Evolutionary conservation across 1,140 invertebrate species (phyloP), one percentile per base, ranked within the genome.

Genomic region (Musca domestica): DNA sequence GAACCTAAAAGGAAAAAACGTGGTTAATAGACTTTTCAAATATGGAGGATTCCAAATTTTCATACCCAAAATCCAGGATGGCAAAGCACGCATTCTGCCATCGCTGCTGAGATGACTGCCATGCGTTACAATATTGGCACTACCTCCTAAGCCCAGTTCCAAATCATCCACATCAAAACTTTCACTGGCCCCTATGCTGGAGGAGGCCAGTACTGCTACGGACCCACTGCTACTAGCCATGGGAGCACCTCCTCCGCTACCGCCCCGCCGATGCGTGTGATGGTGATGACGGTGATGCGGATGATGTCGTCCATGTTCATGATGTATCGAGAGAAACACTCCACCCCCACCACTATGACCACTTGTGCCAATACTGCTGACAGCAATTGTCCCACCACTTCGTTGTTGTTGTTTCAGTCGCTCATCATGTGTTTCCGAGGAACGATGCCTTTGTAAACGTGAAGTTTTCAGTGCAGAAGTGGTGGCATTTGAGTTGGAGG

Each of bases 371-470:
- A 27, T 30, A 30, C 54, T 17, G 17, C 54, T 30, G 6, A 23
- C 54, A 7, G n/a, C 17, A 30, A 23, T 30, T 10, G 23, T 17
- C 4, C 54, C 54, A 20, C 49, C 49, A 22, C 71, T 70, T 5
- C 77, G 75, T 27, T 66, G 78, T 52, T 78, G 77, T 19, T 78
- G 77, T 69, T 80, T 80, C 5, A 73, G 54, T 14, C 78, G 74
- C 58, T 79, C 78, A 30, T 81, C 76, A 46, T 81, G 77, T 7
- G 76, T 79, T n/a, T 81, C 78, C 3, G 76, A 81, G 52, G 78
- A 81, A 49, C 78, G 75, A 64, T 81, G 78, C 0, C 78, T 74
- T 64, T 80, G 78, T 34, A 81, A 63, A 9, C 76, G 76, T 6
- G 73, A 72, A 9, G 69, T 68, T 52, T 75, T 47, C 54, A 12